Evolutionary conservation across 37 sponge, comb jelly and placozoan species (phyloP), one percentile per base, ranked within the genome.

Genomic region (Petrosia ficiformis): DNA sequence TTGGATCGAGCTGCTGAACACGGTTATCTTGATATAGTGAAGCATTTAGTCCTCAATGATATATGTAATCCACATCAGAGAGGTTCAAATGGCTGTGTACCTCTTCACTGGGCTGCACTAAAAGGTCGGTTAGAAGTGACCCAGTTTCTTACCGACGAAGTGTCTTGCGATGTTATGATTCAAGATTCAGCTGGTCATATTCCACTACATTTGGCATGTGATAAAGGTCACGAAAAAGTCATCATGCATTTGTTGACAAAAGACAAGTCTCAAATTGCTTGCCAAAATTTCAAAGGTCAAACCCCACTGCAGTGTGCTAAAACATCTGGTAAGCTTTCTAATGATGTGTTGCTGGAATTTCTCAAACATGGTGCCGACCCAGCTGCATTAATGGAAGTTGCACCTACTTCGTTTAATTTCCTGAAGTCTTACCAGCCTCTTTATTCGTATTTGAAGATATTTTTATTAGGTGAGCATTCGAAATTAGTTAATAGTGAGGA

Each of bases 1-100:
- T 19, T 82, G 0, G 58, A 68, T 35, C 70, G 67, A 37, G 76
- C 83, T n/a, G 83, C 76, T 6, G 59, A 41, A 21, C 42, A 75
- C 3, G 83, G 76, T 1, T 76, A 75, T 60, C 19, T 59, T 4
- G 52, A 68, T 2, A 34, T 75, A 10, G 41, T 82, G 25, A 59
- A 69, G 30, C 58, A 59, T 29, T 59, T 82, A 26, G 63, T 61
- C 6, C 26, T 61, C 6, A 22, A 22, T 61, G 63, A 22, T 6
- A 61, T 61, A 26, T 61, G 63, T n/a, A 61, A 61, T 61, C 22
- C 28, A 11, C 6, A 22, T 8, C 5, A 61, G 26, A 61, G 28
- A n/a, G 54, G 54, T 19, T 8, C 8, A 19, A 61, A 61, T n/a
- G n/a, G 63, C 26, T n/a, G 6, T 61, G 26, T 5, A 26, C 5